Base-by-base conservation (phyloP, 2,797 vertebrate species). In the Gephyroberyx darwinii region DNA sequence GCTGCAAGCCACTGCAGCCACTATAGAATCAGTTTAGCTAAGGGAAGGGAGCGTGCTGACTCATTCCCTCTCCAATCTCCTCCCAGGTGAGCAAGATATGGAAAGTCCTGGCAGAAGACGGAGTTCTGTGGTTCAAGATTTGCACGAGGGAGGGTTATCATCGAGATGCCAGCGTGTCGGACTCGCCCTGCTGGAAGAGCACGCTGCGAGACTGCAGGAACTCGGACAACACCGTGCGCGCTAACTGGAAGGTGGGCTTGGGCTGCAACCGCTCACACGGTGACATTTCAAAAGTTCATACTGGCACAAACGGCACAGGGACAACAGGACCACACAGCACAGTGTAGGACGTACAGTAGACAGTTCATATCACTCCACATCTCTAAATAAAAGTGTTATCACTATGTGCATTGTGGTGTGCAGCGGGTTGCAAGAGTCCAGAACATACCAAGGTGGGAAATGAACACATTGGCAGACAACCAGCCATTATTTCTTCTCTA, bases 211-310 rank as follows among this genome's bases (percentile, higher is more conserved):
- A 95, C 89, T 96, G 95, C 85, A 91, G 91, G n/a, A 93, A 88
- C 88, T 94, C 91, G 1, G 94, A 97, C 58, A 93, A 82, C 56
- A 87, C 86, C 0, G 80, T 98, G 68, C 93, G 94, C 84, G 92
- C 93, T 86, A 99, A 98, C 92, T 99, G 97, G 98, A 99, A 99
- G 96, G 97, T 98, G 88, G 45, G 85, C 17, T 63, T 3, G 6
- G 22, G 17, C 19, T 52, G 9, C 2, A 37, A 9, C 35, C 6
- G 57, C 37, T 59, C 55, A 5, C 1, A 26, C 1, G 14, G 26
- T 7, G 33, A 71, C 55, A 10, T 57, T 26, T 26, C 22, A 26
- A 1, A 26, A 26, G 22, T 26, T 26, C 22, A 26, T 26, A 26
- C 3, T 26, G 22, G 22, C 22, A 41, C 39, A 41, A 12, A 3